Evolutionary conservation across 1,140 invertebrate species (phyloP).

Genomic region (Cecropterus lyciades): DNA sequence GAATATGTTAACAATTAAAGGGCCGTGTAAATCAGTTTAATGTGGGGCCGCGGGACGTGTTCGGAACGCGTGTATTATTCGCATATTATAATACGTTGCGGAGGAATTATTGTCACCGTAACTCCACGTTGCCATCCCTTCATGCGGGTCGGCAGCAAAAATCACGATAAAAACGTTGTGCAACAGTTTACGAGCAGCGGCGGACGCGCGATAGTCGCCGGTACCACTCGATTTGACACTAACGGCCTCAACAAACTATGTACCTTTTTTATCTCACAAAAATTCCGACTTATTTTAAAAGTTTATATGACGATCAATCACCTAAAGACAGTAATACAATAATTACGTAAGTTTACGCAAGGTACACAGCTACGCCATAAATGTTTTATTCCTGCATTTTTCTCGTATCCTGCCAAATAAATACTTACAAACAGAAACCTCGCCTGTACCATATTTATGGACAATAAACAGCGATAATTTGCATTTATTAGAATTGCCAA

Average conservation of each 20-base stretch:
- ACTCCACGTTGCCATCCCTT: background rate
- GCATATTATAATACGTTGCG: background rate
- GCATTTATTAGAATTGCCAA: background rate
- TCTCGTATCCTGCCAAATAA: background rate
- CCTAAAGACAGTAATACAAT: too few species aligned
- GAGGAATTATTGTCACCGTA: conserved; percentile 21
- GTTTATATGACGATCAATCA: background rate
- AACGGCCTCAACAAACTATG: conserved; percentile 9
- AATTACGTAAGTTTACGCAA: too few species aligned
- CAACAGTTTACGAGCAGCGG: conserved; percentile 5
- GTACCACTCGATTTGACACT: background rate
- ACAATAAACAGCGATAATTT: background rate
- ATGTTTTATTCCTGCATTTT: too few species aligned
- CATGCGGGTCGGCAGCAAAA: background rate
- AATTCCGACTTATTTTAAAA: background rate
- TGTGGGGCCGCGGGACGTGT: conserved; percentile 23
- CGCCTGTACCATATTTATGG: background rate
- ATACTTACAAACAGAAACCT: background rate
- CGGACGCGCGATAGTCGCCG: conserved; percentile 6
- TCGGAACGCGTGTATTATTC: background rate
- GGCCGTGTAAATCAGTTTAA: conserved; percentile 37
- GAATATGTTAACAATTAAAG: conserved; percentile 39
- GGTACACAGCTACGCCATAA: too few species aligned
- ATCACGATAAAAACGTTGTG: conserved; percentile 2
- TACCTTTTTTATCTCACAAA: conserved; percentile 17